phyloP scores from a whole-genome alignment of 2,113 vertebrate genomes.

The Elaphurus davidianus region DNA sequence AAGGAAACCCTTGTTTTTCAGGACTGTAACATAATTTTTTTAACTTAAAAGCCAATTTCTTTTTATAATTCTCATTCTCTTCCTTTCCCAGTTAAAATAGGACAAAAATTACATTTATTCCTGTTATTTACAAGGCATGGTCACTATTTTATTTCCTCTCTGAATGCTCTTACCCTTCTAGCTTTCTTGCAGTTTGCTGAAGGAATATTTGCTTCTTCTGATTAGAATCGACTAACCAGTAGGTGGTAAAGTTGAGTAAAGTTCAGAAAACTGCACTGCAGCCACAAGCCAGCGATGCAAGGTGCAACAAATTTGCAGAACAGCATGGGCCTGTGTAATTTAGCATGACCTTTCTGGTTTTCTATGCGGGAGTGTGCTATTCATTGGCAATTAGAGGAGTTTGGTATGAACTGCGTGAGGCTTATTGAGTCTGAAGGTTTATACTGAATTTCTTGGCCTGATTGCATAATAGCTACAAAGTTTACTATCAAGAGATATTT shows the following conservation, averaged over 20 bases:
- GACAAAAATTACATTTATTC: neutral
- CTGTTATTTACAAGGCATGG: neutral
- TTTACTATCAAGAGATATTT: neutral
- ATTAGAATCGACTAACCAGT: constrained; percentile 59
- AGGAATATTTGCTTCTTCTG: constrained; percentile 67
- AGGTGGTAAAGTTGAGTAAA: constrained; percentile 71
- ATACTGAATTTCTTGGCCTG: constrained; percentile 40
- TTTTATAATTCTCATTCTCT: neutral
- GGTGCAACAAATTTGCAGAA: constrained; percentile 41
- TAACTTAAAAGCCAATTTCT: neutral
- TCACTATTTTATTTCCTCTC: constrained; percentile 13
- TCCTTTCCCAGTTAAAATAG: neutral
- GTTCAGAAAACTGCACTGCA: constrained; percentile 67
- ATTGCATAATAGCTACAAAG: neutral
- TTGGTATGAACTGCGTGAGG: neutral
- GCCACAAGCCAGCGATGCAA: constrained; percentile 32
- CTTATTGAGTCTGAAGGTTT: constrained; percentile 39
- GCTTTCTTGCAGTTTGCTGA: constrained; percentile 9
- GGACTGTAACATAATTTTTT: neutral
- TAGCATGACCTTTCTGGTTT: constrained; percentile 62
- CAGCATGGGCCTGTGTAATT: constrained; percentile 56
- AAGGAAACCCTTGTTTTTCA: neutral
- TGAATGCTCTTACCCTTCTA: constrained; percentile 42
- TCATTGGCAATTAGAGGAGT: constrained; percentile 43
- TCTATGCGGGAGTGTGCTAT: neutral